Evolutionary conservation across 2,888 invertebrate species (phyloP), one percentile per base, ranked within the genome.

Genomic region (Drosophila prostipennis): DNA sequence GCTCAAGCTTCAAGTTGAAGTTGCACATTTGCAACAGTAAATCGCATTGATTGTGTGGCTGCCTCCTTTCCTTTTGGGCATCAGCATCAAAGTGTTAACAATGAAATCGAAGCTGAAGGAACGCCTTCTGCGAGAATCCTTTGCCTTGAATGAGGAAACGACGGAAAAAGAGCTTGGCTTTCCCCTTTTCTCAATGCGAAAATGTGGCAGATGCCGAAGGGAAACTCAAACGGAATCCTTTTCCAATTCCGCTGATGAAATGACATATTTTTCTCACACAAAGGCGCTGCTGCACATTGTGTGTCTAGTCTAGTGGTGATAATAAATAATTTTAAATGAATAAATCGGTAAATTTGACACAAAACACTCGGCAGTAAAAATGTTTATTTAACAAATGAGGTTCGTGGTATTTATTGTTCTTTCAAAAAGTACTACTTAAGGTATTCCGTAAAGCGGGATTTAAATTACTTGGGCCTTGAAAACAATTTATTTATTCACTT

Each of bases 301-400:
- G 73, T 54, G 43, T 45, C 36, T 36, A 60, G 60, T 43, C 36
- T 29, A 45, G 60, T 43, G 60, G n/a, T 29, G 63, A 48, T 76
- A 64, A 76, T 79, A 81, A 74, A 81, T 76, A 79, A 81, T 74
- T 69, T 64, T 57, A 59, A 61, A 76, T 85, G 69, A 81, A 84
- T 78, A 45, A 23, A 43, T 23, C 23, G 19, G 19, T 2, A 23
- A 7, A 0, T 6, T 43, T 23, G 23, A 43, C 23, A 4, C 26
- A 23, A 23, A 23, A 23, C 23, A 19, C 19, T 19, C n/a, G n/a
- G 19, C 19, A 2, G 19, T 2, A 19, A 2, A 19, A 2, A 5
- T 26, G 26, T 26, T 6, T 26, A 5, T 26, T 6, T 26, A 26
- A 26, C 5, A 26, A 26, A 26, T 6, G 26, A 26, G 26, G 26